Evolutionary conservation across 1,140 invertebrate species (phyloP).

Genomic region (Microvelia longipes): DNA sequence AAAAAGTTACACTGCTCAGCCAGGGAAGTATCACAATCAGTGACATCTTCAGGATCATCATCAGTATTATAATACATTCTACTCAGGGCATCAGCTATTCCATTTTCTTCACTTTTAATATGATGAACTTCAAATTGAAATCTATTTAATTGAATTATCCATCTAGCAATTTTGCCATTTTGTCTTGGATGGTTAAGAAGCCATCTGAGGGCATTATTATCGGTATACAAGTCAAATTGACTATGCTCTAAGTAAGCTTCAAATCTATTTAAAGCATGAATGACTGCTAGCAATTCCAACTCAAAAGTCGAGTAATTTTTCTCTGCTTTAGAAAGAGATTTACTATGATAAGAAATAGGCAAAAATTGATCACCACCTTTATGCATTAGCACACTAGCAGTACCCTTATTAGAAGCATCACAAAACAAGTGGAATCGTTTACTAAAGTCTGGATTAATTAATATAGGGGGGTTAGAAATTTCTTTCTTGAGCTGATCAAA

Average conservation of each 20-base stretch:
- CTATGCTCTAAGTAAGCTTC: slow-evolving; percentile 3
- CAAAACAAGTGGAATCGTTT: not conserved
- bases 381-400: not conserved
- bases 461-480: not conserved
- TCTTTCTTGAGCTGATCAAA: not conserved
- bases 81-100: slow-evolving; percentile 3
- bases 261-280: slow-evolving; percentile 1
- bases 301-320: slow-evolving; percentile 2
- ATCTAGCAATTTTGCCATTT: slow-evolving; percentile 3
- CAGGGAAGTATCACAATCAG: no score
- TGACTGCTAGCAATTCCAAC: slow-evolving; percentile 2
- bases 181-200: slow-evolving; percentile 4
- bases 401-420: not conserved
- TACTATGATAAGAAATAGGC: not conserved
- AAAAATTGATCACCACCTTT: not conserved
- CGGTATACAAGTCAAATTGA: slow-evolving; percentile 3
- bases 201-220: slow-evolving; percentile 4
- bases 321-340: not conserved
- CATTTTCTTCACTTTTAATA: slow-evolving; percentile 4
- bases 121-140: slow-evolving; percentile 5
- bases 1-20: no score
- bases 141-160: not conserved
- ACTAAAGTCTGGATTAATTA: not conserved
- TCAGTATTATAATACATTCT: not conserved
- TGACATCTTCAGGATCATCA: no score